phyloP scores from a whole-genome alignment of 1,140 invertebrate species.

The Lepidurus packardi region DNA sequence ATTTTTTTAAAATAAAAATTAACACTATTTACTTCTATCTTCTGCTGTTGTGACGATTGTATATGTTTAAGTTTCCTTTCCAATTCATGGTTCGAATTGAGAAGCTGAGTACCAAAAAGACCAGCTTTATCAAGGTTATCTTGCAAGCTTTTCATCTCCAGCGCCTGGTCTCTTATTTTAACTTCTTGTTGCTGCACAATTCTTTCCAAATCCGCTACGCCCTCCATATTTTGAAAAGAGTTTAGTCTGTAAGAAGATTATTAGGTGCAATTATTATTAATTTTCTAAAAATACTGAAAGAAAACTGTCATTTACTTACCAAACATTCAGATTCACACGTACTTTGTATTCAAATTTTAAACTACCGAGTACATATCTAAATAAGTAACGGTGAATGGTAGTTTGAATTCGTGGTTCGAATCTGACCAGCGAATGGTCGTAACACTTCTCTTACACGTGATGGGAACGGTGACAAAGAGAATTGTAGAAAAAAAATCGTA shows the following conservation, averaged over 20 bases:
- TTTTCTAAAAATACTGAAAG: neutral
- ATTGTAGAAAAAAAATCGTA: no score
- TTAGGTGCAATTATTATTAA: no score
- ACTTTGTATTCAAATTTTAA: constrained; percentile 11
- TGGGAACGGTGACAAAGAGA: no score
- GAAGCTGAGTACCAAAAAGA: neutral
- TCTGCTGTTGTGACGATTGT: neutral
- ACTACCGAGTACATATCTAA: neutral
- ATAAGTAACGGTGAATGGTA: neutral
- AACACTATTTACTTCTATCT: neutral
- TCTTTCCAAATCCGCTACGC: neutral
- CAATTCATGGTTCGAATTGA: neutral
- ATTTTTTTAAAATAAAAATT: neutral
- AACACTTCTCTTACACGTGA: no score
- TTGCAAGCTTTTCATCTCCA: neutral
- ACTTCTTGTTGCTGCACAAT: neutral
- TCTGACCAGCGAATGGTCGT: no score
- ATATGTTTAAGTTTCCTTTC: neutral
- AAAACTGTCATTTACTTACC: neutral
- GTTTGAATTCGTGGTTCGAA: no score
- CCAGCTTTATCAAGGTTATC: neutral
- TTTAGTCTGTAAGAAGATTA: neutral
- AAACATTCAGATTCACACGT: neutral
- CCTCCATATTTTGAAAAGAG: neutral
- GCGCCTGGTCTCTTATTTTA: neutral